Evolutionary conservation across 1,140 invertebrate genomes (phyloP).

Genomic region (Apis dorsata): DNA sequence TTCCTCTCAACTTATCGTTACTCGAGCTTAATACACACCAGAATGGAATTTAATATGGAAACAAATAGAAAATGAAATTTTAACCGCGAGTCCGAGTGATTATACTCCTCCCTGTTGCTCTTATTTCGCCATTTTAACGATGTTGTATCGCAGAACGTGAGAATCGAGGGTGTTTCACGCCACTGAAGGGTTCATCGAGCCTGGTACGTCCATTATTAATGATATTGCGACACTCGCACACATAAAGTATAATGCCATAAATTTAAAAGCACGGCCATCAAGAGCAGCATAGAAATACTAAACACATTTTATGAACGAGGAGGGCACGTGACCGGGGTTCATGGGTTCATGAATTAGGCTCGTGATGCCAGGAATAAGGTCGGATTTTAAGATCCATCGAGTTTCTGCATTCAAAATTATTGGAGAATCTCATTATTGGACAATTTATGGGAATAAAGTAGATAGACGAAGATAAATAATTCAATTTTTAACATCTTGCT

Average conservation of each 20-base stretch:
- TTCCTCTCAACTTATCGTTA: not conserved
- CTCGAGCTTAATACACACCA: not conserved
- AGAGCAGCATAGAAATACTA: slow-evolving; percentile 34
- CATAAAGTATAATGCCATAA: slow-evolving; percentile 8
- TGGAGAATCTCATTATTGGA: not conserved
- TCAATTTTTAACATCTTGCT: too few relatives aligned
- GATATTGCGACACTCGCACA: slow-evolving; percentile 2
- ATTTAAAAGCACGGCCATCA: slow-evolving; percentile 36
- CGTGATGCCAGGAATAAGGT: slow-evolving; percentile 6
- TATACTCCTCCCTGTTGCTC: not conserved
- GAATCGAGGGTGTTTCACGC: not conserved
- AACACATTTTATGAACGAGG: slow-evolving; percentile 49
- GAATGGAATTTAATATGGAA: not conserved
- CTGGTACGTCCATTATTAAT: slow-evolving; percentile 34
- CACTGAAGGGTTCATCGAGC: slow-evolving; percentile 30
- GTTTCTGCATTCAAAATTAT: not conserved
- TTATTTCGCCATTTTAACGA: slow-evolving; percentile 16
- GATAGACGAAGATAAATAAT: not conserved
- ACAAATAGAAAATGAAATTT: not conserved
- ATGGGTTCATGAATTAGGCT: slow-evolving; percentile 45
- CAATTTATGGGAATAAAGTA: not conserved
- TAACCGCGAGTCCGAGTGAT: too few relatives aligned
- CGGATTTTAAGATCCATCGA: slow-evolving; percentile 24
- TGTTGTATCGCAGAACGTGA: slow-evolving; percentile 1
- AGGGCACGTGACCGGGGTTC: slow-evolving; percentile 45